These are phyloP conservation scores for Lophius americanus DNA, from an alignment of 2,797 vertebrate genomes.

Conservation along the genomic window DNA sequence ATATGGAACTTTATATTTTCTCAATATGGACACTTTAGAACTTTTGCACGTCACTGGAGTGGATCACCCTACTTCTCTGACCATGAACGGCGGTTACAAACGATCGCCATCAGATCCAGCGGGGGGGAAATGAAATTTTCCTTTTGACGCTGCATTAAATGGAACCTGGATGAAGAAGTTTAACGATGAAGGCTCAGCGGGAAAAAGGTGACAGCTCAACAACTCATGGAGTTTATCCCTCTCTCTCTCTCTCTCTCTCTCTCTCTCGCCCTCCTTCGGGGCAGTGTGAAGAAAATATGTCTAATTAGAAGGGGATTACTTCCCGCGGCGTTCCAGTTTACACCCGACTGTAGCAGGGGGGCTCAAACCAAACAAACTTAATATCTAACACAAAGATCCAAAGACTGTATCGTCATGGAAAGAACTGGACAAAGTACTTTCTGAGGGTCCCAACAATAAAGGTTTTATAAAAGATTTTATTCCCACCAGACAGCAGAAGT, in stretches of 20 bases:
- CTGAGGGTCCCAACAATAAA: neutral
- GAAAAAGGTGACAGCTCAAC: conserved; percentile 41
- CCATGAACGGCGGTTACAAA: conserved; percentile 28
- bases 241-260: neutral
- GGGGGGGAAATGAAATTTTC: conserved; percentile 44
- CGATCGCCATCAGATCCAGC: conserved; percentile 31
- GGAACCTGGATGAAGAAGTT: conserved; percentile 49
- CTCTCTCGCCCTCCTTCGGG: conserved; percentile 11
- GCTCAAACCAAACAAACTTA: conserved; percentile 20
- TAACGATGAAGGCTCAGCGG: conserved; percentile 41
- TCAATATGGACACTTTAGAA: conserved; percentile 6
- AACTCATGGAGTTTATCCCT: conserved; percentile 14
- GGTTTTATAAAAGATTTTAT: neutral
- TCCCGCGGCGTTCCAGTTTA: conserved; percentile 40
- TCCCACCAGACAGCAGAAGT: too few relatives aligned
- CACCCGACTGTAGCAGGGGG: conserved; percentile 20
- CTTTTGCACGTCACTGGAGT: conserved; percentile 1
- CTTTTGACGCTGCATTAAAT: conserved; percentile 51
- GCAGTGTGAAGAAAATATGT: conserved; percentile 33
- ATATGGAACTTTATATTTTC: conserved; percentile 20
- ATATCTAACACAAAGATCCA: conserved; percentile 6
- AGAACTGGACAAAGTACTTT: neutral
- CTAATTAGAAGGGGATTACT: conserved; percentile 54
- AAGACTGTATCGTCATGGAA: neutral
- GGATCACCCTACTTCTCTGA: conserved; percentile 4